Base-by-base conservation (phyloP, 2,797 vertebrate genomes). In the Chelidonichthys spinosus region DNA sequence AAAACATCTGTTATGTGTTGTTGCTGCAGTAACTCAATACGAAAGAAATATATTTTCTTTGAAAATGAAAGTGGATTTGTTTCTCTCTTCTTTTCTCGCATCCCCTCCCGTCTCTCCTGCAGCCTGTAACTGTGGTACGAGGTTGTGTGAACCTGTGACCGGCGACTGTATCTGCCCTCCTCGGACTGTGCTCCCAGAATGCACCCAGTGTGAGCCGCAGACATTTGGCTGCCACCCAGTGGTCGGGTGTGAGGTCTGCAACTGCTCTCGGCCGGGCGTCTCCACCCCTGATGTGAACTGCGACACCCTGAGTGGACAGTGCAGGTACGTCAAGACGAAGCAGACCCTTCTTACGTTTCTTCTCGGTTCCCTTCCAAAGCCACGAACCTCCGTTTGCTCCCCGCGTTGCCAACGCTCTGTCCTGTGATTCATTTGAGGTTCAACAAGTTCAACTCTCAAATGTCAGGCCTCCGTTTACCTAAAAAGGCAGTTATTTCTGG, bases 191-290 rank as follows among this genome's bases (percentile, higher is more conserved):
- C 94, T 69, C 0, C 98, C 98, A 0, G 96, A 97, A 18, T 99
- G 98, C 53, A 80, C 91, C 0, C 77, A 92, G 74, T 99, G 98
- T 3, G 94, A 98, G 91, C 96, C 97, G 0, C 97, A 94, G 87
- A 96, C 96, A 0, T 99, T 98, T 0, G 97, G 96, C 86, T 99
- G 98, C 92, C 98, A 99, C 87, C 97, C 98, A 0, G 86, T 99
- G 84, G 93, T 97, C 0, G 98, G 98, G 33, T 99, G 98, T 0
- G 97, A 98, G 92, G 92, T 97, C 61, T 99, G 98, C 84, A 97
- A 98, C 92, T 99, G 98, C 90, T 98, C 97, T 0, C 89, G 83
- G 1, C 91, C 94, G 0, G 98, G 98, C 0, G 86, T 98, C 81
- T 72, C 93, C 63, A 87, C 95, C 2, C 88, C 93, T 0, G 95